phyloP scores from a whole-genome alignment of 2,113 vertebrate species.

The Onychostruthus taczanowskii region DNA sequence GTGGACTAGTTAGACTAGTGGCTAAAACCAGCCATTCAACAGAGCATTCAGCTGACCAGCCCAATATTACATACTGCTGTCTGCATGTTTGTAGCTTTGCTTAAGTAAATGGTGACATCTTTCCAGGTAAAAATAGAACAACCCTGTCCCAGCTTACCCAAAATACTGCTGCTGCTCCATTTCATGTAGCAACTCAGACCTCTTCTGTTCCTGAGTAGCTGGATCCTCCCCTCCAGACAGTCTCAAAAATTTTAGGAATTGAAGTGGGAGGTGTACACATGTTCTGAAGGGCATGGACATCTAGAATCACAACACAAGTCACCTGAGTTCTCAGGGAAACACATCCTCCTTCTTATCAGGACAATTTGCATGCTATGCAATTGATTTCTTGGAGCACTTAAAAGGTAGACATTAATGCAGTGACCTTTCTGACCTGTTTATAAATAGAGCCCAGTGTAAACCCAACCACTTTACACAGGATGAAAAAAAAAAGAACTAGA shows the following conservation, averaged over 20 bases:
- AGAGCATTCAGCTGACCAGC: neutral
- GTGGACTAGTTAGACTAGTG: neutral
- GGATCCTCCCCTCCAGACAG: conserved; percentile 39
- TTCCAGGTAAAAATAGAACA: neutral
- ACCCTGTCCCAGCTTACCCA: conserved; percentile 14
- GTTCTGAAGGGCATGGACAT: conserved; percentile 66
- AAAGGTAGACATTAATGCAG: conserved; percentile 2
- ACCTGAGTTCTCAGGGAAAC: conserved; percentile 4
- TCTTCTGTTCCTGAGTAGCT: conserved; percentile 28
- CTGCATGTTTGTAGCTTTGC: neutral
- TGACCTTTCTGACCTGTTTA: conserved; percentile 29
- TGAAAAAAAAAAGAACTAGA: neutral
- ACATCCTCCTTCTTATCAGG: neutral
- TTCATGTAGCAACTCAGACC: neutral
- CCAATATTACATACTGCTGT: neutral
- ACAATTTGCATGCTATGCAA: neutral
- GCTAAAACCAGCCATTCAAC: neutral
- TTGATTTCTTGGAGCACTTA: conserved; percentile 28
- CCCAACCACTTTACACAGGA: neutral
- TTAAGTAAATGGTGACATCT: neutral
- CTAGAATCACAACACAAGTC: conserved; percentile 32
- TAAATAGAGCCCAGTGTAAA: conserved; percentile 14
- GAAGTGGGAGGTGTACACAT: conserved; percentile 59
- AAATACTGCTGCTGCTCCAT: conserved; percentile 23
- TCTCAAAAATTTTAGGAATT: conserved; percentile 51